phyloP scores from a whole-genome alignment of 2,113 vertebrate species.

The Larimichthys crocea region DNA sequence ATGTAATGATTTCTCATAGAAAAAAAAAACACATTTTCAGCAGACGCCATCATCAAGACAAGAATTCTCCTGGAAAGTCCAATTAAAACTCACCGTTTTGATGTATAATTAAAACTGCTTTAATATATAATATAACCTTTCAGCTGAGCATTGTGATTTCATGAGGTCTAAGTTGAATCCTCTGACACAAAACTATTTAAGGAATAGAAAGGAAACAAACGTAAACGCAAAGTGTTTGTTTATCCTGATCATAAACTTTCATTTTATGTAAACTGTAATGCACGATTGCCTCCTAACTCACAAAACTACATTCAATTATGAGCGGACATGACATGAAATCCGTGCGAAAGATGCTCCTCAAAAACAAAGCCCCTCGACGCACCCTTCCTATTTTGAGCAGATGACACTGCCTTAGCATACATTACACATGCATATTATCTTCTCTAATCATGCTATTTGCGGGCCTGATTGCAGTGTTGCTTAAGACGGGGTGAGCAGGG shows the following conservation, averaged over 20 bases:
- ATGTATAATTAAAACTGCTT: slow-evolving; percentile 76
- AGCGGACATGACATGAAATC: neutral
- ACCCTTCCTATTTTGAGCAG: slow-evolving; percentile 60
- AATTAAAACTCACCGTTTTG: slow-evolving; percentile 75
- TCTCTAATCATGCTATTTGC: slow-evolving; percentile 79
- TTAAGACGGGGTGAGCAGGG: slow-evolving; percentile 73
- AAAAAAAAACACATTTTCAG: slow-evolving; percentile 54
- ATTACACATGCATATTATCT: slow-evolving; percentile 80
- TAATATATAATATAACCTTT: slow-evolving; percentile 68
- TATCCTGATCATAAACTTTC: slow-evolving; percentile 1
- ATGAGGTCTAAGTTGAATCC: slow-evolving; percentile 38
- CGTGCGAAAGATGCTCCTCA: slow-evolving; percentile 22
- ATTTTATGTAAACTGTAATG: neutral
- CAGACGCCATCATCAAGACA: slow-evolving; percentile 45
- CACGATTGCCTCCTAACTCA: neutral
- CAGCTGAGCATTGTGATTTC: slow-evolving; percentile 49
- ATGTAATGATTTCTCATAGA: slow-evolving; percentile 58
- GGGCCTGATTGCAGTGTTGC: slow-evolving; percentile 72
- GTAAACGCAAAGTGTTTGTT: slow-evolving; percentile 5
- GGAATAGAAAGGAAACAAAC: neutral
- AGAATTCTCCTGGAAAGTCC: slow-evolving; percentile 63
- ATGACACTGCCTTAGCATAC: slow-evolving; percentile 75
- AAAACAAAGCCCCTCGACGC: slow-evolving; percentile 45
- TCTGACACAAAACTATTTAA: slow-evolving; percentile 8
- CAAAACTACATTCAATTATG: neutral